Base-by-base conservation (phyloP, 2,797 vertebrate genomes). In the Cheirogaleus major region DNA sequence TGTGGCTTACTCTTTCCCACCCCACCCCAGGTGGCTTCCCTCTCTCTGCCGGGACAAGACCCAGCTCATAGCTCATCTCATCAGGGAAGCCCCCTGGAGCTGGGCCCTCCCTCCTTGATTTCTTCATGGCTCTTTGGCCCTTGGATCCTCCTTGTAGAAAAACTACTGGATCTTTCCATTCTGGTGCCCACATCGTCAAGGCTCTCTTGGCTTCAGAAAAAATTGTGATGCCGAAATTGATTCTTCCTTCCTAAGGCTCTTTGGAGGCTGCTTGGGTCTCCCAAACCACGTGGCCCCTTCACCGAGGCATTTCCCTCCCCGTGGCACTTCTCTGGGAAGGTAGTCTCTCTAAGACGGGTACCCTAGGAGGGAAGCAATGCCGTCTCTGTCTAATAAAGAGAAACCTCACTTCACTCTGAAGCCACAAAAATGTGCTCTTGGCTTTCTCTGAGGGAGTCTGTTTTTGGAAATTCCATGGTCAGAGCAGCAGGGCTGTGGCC, bases 371-470 rank as follows among this genome's bases (percentile, higher is more conserved):
- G 70, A 67, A 93, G 81, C 48, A 50, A 3, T 50, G 43, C 92
- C 80, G 20, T 83, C 41, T 91, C 87, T 93, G 85, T 93, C 87
- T 89, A 95, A 91, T 96, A 95, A 91, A 89, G 65, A 96, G 88
- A 96, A 86, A 92, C 65, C 67, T 67, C 79, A 78, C 89, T 97
- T 95, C 80, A 78, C 59, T 84, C 83, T 17, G 22, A 70, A 95
- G 95, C 93, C 88, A 76, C 96, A 95, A 65, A 96, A 97, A 97
- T 96, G 83, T 57, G 43, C 82, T 90, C 57, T 93, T 86, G 91
- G 91, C 95, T 95, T 65, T 52, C 59, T 91, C 45, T 80, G 78
- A 92, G 35, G 50, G 83, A 70, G 72, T 87, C 78, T 95, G 80
- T 91, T 97, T 89, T 89, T 94, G 76, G 93, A 97, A 97, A 97